phyloP scores from a whole-genome alignment of 2,113 vertebrate species.

The Paracanthobrama guichenoti region DNA sequence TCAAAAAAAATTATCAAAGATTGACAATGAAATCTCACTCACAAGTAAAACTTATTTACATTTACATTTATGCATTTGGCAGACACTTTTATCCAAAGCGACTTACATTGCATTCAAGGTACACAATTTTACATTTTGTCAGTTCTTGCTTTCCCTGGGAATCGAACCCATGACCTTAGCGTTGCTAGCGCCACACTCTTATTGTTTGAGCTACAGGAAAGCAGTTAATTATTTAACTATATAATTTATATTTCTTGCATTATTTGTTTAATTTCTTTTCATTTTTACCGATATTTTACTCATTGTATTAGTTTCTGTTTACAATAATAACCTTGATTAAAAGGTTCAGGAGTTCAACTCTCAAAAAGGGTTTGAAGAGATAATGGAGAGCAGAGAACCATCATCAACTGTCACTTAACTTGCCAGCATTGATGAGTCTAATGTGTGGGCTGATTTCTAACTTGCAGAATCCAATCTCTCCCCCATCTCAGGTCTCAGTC shows the following conservation, averaged over 20 bases:
- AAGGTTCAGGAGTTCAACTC: not conserved
- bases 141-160: no score
- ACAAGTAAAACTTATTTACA: not conserved
- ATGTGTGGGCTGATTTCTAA: not conserved
- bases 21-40: not conserved
- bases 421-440: not conserved
- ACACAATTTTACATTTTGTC: no score
- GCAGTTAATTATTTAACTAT: no score
- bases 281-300: no score
- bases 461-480: not conserved
- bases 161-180: no score
- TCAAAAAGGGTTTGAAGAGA: not conserved
- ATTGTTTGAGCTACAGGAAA: no score
- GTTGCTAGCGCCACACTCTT: no score
- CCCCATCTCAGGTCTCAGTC: slow-evolving; percentile 80
- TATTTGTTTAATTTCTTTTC: no score
- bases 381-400: not conserved
- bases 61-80: no score
- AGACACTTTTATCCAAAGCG: no score
- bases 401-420: not conserved
- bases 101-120: no score
- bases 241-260: no score
- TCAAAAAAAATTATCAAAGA: not conserved
- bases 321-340: not conserved
- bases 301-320: not conserved